A percentile compares a stretch with the other conserved stretches of the same genome.
phyloP scores from a whole-genome alignment of 1,140 invertebrate species.

The Euborellia annulipes region DNA sequence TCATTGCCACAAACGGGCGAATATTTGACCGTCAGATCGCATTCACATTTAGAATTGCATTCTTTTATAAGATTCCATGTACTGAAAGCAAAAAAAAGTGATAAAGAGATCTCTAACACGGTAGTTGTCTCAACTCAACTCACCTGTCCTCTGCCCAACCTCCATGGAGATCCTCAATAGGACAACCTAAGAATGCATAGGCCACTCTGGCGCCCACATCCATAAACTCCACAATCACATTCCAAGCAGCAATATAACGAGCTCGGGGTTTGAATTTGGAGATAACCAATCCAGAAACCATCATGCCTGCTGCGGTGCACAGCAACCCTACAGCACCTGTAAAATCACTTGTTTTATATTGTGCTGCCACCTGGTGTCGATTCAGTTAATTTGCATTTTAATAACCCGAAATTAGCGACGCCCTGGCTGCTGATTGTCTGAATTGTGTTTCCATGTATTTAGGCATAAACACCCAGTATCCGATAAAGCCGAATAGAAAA shows the following conservation, averaged over 20 bases:
- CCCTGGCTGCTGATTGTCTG: conserved; percentile 15
- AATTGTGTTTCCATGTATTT: conserved; percentile 22
- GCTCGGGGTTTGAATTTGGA: conserved; percentile 10
- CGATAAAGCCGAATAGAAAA: conserved; percentile 16
- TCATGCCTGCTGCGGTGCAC: conserved; percentile 6
- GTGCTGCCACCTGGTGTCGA: too few species aligned
- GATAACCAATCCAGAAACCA: conserved; percentile 9
- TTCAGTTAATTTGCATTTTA: too few species aligned
- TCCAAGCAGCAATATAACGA: conserved; percentile 6
- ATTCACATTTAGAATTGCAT: conserved; percentile 46
- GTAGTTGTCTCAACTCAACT: too few species aligned
- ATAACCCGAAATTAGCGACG: conserved; percentile 19
- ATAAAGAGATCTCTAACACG: too few species aligned
- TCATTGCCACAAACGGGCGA: conserved; percentile 47
- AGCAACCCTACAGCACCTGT: conserved; percentile 9
- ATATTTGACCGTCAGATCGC: conserved; percentile 44
- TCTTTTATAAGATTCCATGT: conserved; percentile 32
- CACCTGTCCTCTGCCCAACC: background rate
- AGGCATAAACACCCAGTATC: conserved; percentile 19
- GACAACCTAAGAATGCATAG: conserved; percentile 5
- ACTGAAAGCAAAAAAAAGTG: too few species aligned
- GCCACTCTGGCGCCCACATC: conserved; percentile 2
- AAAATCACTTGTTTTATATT: too few species aligned
- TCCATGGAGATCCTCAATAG: conserved; percentile 3
- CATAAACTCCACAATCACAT: conserved; percentile 8